Percentiles rank a stretch among this genome's conserved stretches.
phyloP scores from a whole-genome alignment of 1,140 invertebrate genomes.

The Heliothis virescens region DNA sequence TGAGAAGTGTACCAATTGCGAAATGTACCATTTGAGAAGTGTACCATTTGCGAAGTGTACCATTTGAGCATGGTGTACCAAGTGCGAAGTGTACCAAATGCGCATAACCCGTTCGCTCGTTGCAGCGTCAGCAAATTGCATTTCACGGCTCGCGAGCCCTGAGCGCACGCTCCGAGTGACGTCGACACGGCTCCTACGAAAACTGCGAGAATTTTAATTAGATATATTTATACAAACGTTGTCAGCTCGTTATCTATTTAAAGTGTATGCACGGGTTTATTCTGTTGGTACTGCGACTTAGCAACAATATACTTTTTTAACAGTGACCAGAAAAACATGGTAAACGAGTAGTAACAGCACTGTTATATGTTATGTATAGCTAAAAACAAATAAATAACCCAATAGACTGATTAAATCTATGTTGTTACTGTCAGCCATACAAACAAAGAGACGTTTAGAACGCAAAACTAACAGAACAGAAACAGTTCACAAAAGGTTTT shows the following conservation, averaged over 20 bases:
- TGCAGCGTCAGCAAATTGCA: constrained; percentile 71
- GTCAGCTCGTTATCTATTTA: constrained; percentile 13
- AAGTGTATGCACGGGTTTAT: background rate
- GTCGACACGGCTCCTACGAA: constrained; percentile 7
- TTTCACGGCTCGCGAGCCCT: constrained; percentile 64
- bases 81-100: no score
- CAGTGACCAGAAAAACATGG: no score
- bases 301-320: no score
- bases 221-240: constrained; percentile 9
- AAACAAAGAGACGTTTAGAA: constrained; percentile 22
- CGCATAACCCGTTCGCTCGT: constrained; percentile 55
- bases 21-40: no score
- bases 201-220: constrained; percentile 43
- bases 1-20: no score
- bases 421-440: background rate
- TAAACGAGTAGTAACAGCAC: no score
- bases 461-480: constrained; percentile 29
- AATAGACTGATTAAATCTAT: background rate
- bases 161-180: constrained; percentile 31
- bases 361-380: background rate
- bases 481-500: constrained; percentile 18
- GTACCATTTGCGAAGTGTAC: no score
- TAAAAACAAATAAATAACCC: background rate
- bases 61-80: no score
- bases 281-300: background rate